Conservation (phyloP, 2,888 invertebrate genomes). For the Schizotus pectinicornis region DNA sequence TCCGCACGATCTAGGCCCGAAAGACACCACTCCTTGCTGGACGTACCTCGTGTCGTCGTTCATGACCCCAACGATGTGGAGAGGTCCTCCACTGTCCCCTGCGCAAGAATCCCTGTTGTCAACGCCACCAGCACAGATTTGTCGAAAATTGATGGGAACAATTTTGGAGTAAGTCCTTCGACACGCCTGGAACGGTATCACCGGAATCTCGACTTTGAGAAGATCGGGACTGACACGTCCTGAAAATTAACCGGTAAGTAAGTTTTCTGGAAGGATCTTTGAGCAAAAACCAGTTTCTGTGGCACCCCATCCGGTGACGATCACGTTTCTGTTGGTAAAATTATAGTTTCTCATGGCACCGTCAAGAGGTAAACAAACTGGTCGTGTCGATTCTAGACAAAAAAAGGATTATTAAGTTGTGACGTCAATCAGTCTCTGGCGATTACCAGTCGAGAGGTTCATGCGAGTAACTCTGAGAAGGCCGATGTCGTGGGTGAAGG, state of each 20-base stretch:
- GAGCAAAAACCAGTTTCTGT: slow-evolving; percentile 62
- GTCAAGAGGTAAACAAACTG: slow-evolving; percentile 60
- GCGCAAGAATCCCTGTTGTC: slow-evolving; percentile 67
- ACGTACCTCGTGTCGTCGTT: slow-evolving; percentile 59
- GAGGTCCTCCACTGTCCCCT: slow-evolving; percentile 75
- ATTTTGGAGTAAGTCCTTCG: slow-evolving; percentile 41
- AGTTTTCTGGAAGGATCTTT: background rate
- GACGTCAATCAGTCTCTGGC: background rate
- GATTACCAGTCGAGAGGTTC: slow-evolving; percentile 52
- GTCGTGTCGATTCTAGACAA: slow-evolving; percentile 54
- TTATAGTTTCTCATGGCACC: slow-evolving; percentile 46
- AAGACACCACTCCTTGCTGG: slow-evolving; percentile 65
- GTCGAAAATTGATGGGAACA: slow-evolving; percentile 48
- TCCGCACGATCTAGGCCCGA: slow-evolving; percentile 59
- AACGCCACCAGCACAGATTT: slow-evolving; percentile 71
- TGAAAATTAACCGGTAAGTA: slow-evolving; percentile 32
- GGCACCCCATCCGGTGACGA: slow-evolving; percentile 79
- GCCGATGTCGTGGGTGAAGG: slow-evolving; percentile 66
- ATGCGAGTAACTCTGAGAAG: slow-evolving; percentile 59
- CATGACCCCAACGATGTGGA: slow-evolving; percentile 57
- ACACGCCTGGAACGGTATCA: slow-evolving; percentile 53
- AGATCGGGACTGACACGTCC: slow-evolving; percentile 50
- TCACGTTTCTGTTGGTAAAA: slow-evolving; percentile 61
- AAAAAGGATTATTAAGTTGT: no score
- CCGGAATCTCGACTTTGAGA: slow-evolving; percentile 57